These are phyloP conservation scores for Toxonevra muliebris DNA, from an alignment of 2,888 invertebrate species.

Conservation along the genomic window DNA sequence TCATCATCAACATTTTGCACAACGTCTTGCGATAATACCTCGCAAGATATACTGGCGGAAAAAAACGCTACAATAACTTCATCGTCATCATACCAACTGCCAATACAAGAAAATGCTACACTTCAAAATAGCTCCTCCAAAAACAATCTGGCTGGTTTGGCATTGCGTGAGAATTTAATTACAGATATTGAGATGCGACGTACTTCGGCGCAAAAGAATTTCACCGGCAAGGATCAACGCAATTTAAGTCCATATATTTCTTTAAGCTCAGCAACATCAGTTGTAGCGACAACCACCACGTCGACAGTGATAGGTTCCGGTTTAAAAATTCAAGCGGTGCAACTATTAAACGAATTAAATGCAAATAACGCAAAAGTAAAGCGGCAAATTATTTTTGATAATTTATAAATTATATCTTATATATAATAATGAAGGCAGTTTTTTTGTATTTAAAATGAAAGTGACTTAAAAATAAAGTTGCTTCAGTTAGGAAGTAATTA, in stretches of 20 bases:
- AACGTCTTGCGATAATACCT: constrained; percentile 28
- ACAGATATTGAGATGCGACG: constrained; percentile 56
- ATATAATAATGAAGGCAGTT: too few relatives aligned
- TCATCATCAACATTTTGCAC: constrained; percentile 34
- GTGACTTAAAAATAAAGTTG: too few relatives aligned
- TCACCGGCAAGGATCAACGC: constrained; percentile 62
- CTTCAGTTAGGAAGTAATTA: too few relatives aligned
- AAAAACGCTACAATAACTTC: constrained; percentile 23
- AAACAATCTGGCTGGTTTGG: constrained; percentile 57
- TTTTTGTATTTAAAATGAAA: too few relatives aligned
- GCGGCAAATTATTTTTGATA: constrained; percentile 72
- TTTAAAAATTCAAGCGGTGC: constrained; percentile 33
- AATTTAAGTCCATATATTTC: constrained; percentile 59
- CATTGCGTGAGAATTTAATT: constrained; percentile 62
- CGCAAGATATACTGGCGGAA: constrained; percentile 18
- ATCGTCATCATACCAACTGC: constrained; percentile 17
- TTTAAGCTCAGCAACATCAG: background rate
- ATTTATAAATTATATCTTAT: constrained; percentile 52
- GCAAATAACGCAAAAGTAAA: constrained; percentile 66
- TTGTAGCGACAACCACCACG: constrained; percentile 11
- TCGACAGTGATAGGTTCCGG: constrained; percentile 30
- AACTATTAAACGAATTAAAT: constrained; percentile 22
- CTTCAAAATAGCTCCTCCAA: constrained; percentile 62
- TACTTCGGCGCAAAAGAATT: constrained; percentile 61
- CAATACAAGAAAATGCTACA: constrained; percentile 50